Evolutionary conservation across 2,888 invertebrate genomes (phyloP).

Genomic region (Coecobrya sp.): DNA sequence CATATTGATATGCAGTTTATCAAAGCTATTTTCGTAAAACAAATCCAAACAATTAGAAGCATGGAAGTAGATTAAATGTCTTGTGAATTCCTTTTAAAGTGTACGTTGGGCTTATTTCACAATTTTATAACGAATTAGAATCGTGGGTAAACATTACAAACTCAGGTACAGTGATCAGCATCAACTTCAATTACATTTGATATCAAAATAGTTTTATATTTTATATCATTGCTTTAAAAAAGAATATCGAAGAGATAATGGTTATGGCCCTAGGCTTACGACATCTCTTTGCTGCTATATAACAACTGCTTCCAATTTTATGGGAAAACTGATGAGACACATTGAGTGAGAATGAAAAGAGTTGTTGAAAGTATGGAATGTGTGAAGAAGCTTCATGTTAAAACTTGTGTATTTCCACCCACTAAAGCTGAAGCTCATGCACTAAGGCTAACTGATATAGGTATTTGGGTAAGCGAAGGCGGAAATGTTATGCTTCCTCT

Average conservation of each 20-base stretch:
- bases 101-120: no score
- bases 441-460: not conserved
- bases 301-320: not conserved
- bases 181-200: no score
- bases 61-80: no score
- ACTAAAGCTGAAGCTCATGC: not conserved
- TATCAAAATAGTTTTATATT: not conserved
- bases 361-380: constrained; percentile 19
- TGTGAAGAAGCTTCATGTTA: not conserved
- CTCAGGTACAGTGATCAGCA: no score
- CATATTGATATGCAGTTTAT: no score
- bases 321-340: not conserved
- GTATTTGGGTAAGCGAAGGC: constrained; percentile 27
- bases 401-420: constrained; percentile 12
- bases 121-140: no score
- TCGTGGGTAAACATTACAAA: no score
- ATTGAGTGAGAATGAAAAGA: not conserved
- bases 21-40: no score
- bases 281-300: not conserved
- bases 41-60: no score
- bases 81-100: no score
- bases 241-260: not conserved
- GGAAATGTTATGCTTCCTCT: constrained; percentile 35
- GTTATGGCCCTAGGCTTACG: not conserved
- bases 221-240: not conserved